phyloP scores from a whole-genome alignment of 2,797 vertebrate species.

The Fundulus diaphanus region DNA sequence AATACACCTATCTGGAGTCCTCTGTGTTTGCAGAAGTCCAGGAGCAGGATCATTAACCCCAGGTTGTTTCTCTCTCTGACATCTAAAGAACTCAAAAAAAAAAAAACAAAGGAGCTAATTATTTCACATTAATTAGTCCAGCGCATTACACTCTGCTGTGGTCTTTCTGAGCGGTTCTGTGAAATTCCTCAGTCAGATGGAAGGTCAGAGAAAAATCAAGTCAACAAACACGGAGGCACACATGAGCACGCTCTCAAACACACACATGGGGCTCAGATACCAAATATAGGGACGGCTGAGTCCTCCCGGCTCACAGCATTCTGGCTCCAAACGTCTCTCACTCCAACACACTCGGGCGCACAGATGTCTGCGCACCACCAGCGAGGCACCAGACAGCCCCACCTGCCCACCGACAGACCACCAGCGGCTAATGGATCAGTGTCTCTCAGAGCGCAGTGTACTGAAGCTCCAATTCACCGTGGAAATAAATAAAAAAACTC shows the following conservation, averaged over 20 bases:
- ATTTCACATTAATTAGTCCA: constrained; percentile 43
- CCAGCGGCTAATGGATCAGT: constrained; percentile 47
- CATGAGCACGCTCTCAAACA: constrained; percentile 16
- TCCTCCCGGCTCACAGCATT: constrained; percentile 27
- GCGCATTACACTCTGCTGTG: constrained; percentile 38
- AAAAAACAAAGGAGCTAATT: constrained; percentile 30
- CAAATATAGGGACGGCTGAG: constrained; percentile 43
- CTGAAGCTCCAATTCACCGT: constrained; percentile 4
- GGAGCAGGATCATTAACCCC: constrained; percentile 19
- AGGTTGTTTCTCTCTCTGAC: constrained; percentile 17
- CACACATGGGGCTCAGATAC: constrained; percentile 32
- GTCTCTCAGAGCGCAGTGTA: constrained; percentile 24
- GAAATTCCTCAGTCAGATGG: constrained; percentile 65
- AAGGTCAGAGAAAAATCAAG: constrained; percentile 49
- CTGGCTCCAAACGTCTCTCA: constrained; percentile 44
- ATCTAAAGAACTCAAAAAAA: constrained; percentile 13
- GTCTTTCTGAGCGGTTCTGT: constrained; percentile 49
- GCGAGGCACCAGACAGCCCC: constrained; percentile 46
- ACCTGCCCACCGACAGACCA: constrained; percentile 60
- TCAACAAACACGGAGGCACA: constrained; percentile 21
- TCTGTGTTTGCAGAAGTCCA: not conserved
- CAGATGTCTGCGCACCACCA: constrained; percentile 44
- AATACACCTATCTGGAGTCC: constrained; percentile 6
- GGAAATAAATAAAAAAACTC: not conserved
- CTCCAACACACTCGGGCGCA: constrained; percentile 32